phyloP scores from a whole-genome alignment of 1,140 invertebrate species.

The Hylyphantes graminicola region DNA sequence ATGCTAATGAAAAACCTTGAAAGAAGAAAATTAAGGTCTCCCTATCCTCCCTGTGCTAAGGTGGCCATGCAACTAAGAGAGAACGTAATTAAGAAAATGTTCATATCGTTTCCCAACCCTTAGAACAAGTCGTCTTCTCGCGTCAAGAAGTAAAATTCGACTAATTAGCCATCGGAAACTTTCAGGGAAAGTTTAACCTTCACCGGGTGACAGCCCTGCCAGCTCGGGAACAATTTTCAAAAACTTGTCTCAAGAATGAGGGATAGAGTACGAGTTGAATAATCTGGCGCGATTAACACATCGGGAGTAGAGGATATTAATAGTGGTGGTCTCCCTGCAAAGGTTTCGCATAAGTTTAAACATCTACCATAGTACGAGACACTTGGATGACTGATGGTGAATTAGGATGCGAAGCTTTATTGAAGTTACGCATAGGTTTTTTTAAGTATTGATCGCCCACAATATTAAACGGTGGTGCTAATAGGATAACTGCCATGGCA shows the following conservation, averaged over 20 bases:
- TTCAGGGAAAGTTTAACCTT: slow-evolving; percentile 23
- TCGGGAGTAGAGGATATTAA: slow-evolving; percentile 17
- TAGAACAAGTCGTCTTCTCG: background rate
- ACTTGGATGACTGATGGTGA: slow-evolving; percentile 22
- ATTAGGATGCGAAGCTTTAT: no score
- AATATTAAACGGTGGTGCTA: no score
- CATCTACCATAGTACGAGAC: slow-evolving; percentile 10
- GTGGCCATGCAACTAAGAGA: background rate
- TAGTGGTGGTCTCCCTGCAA: slow-evolving; percentile 11
- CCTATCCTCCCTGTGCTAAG: background rate
- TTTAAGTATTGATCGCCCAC: no score
- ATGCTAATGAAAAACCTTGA: slow-evolving; percentile 34
- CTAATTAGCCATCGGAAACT: slow-evolving; percentile 47
- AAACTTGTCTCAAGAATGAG: slow-evolving; percentile 29
- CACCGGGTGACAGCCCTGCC: background rate
- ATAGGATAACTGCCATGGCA: no score
- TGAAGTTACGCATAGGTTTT: no score
- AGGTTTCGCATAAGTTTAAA: slow-evolving; percentile 17
- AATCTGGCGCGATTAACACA: slow-evolving; percentile 49
- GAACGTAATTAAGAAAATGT: slow-evolving; percentile 48
- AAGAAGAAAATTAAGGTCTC: slow-evolving; percentile 33
- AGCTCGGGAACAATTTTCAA: slow-evolving; percentile 35
- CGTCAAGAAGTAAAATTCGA: slow-evolving; percentile 32
- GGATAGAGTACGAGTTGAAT: background rate
- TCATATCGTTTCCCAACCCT: background rate